Evolutionary conservation across 2,888 invertebrate species (phyloP).

Genomic region (Camptogramma bilineatum): DNA sequence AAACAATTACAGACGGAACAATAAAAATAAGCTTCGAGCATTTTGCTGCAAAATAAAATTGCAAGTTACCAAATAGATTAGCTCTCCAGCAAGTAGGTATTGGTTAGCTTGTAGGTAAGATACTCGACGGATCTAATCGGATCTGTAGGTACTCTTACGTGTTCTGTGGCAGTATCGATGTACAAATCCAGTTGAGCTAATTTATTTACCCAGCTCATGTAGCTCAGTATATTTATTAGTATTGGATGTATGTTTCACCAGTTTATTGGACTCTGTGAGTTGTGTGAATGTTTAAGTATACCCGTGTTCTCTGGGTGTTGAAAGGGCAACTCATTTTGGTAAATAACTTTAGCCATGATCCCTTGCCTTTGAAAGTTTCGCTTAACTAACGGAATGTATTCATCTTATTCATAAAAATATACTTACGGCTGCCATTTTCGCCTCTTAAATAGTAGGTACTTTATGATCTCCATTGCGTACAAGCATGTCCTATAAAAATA

Average conservation of each 20-base stretch:
- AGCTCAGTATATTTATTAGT: constrained; percentile 27
- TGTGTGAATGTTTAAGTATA: constrained; percentile 7
- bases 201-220: constrained; percentile 29
- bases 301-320: not conserved
- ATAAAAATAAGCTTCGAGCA: no score
- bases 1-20: no score
- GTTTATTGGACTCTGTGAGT: constrained; percentile 17
- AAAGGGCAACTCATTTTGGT: not conserved
- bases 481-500: no score
- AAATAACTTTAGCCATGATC: not conserved
- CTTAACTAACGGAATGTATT: not conserved
- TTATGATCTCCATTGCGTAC: no score
- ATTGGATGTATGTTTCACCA: constrained; percentile 13
- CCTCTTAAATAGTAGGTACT: no score
- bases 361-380: not conserved
- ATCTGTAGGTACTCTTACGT: constrained; percentile 7
- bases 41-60: not conserved
- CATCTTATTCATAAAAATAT: no score
- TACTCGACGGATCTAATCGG: constrained; percentile 19
- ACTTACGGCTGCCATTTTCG: no score
- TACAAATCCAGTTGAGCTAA: constrained; percentile 27
- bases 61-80: constrained; percentile 3
- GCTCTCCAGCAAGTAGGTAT: constrained; percentile 15
- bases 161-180: constrained; percentile 17
- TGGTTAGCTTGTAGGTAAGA: constrained; percentile 1